Conservation (phyloP, 2,113 vertebrate genomes). For the Tonatia bakeri region DNA sequence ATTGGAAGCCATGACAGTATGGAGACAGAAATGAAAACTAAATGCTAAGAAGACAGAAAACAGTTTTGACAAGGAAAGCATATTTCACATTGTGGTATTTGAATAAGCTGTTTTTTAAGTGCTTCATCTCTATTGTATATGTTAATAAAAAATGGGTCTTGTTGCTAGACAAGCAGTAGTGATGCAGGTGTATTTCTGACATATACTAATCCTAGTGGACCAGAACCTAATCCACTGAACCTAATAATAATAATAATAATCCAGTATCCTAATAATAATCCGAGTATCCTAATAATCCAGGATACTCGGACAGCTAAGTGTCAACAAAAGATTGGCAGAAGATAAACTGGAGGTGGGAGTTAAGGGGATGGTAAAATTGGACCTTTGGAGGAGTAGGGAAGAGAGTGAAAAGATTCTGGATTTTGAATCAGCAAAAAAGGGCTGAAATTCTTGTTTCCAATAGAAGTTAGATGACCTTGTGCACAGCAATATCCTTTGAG, state of each 20-base stretch:
- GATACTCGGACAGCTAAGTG: neutral
- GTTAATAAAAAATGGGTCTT: neutral
- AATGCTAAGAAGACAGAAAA: neutral
- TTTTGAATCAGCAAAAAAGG: neutral
- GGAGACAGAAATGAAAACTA: neutral
- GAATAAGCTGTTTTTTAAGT: neutral
- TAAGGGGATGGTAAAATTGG: neutral
- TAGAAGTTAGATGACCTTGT: neutral
- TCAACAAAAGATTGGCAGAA: neutral
- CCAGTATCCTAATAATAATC: no score
- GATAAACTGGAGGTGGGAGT: no score
- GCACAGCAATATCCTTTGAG: neutral
- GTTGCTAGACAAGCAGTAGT: neutral
- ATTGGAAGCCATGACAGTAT: neutral
- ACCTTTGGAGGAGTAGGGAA: neutral
- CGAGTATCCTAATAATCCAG: no score
- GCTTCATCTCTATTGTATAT: neutral
- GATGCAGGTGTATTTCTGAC: neutral
- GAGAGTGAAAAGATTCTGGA: neutral
- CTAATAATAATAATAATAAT: no score
- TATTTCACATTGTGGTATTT: neutral
- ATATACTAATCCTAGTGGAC: neutral
- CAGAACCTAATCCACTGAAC: neutral
- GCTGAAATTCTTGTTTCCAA: neutral
- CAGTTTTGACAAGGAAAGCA: neutral